Conservation (phyloP, 2,888 invertebrate genomes). For the Monochamus alternatus region DNA sequence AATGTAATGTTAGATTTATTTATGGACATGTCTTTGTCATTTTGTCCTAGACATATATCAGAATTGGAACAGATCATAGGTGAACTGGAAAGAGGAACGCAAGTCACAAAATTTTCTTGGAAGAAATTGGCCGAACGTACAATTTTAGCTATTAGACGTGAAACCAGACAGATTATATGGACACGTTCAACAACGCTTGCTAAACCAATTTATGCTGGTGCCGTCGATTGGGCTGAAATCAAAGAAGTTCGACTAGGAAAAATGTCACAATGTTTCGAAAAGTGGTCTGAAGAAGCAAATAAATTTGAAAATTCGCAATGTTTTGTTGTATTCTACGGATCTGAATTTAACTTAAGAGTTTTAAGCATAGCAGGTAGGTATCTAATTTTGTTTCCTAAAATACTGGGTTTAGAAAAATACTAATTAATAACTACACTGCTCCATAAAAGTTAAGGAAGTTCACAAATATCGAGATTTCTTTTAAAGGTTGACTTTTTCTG, state of each 20-base stretch:
- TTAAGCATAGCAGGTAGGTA: constrained; percentile 85
- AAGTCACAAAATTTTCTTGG: constrained; percentile 88
- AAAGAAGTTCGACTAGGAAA: constrained; percentile 93
- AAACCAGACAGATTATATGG: constrained; percentile 91
- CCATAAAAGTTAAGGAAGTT: too few species aligned
- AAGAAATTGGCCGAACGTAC: constrained; percentile 89
- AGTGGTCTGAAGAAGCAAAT: constrained; percentile 92
- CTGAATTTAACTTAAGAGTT: constrained; percentile 90
- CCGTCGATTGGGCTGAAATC: constrained; percentile 86
- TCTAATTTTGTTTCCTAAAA: too few species aligned
- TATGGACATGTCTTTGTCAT: constrained; percentile 61
- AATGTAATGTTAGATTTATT: constrained; percentile 61
- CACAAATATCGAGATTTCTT: too few species aligned
- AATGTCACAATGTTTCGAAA: constrained; percentile 91
- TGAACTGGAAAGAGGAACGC: constrained; percentile 88
- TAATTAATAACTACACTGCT: too few species aligned
- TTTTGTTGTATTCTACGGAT: constrained; percentile 92
- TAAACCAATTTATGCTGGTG: constrained; percentile 76
- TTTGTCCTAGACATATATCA: constrained; percentile 76
- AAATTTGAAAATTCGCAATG: constrained; percentile 85
- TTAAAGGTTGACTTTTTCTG: too few species aligned
- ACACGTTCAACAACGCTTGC: constrained; percentile 71
- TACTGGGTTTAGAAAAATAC: too few species aligned
- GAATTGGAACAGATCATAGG: constrained; percentile 92
- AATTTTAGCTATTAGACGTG: constrained; percentile 86